Percentiles rank a stretch among this genome's conserved stretches.
phyloP scores from a whole-genome alignment of 2,888 invertebrate species.

The Epistrophe grossulariae region DNA sequence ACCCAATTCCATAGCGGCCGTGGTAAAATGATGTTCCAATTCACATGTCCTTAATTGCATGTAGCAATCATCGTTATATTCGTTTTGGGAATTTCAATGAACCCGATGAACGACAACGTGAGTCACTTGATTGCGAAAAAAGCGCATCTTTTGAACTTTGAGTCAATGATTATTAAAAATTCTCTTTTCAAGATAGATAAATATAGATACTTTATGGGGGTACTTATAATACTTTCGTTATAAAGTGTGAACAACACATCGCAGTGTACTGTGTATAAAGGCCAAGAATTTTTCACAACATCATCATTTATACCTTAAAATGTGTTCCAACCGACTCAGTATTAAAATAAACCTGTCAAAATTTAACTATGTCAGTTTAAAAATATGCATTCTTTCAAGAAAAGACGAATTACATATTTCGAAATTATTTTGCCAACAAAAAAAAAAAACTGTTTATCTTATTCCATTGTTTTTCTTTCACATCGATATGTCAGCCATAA shows the following conservation, averaged over 20 bases:
- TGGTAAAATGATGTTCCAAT: neutral
- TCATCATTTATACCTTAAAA: too few species aligned
- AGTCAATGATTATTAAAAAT: neutral
- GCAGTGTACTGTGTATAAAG: too few species aligned
- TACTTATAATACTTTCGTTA: too few species aligned
- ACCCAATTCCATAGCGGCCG: neutral
- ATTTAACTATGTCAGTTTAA: conserved; percentile 14
- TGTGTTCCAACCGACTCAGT: neutral
- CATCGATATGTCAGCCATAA: conserved; percentile 4
- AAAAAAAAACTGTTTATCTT: conserved; percentile 18
- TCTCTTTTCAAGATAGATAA: neutral
- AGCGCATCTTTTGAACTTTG: conserved; percentile 14
- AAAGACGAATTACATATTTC: neutral
- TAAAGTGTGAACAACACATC: neutral
- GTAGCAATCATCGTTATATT: conserved; percentile 36
- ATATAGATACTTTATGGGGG: neutral
- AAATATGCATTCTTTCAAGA: conserved; percentile 22
- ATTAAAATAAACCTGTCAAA: conserved; percentile 13
- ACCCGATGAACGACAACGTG: neutral
- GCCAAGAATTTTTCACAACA: neutral
- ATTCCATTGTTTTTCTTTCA: conserved; percentile 51
- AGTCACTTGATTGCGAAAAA: conserved; percentile 31
- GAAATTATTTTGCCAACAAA: conserved; percentile 37
- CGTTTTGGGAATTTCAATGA: conserved; percentile 23
- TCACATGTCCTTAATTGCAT: conserved; percentile 45